Conservation (phyloP, 2,888 invertebrate genomes). For the Spisula solida region DNA sequence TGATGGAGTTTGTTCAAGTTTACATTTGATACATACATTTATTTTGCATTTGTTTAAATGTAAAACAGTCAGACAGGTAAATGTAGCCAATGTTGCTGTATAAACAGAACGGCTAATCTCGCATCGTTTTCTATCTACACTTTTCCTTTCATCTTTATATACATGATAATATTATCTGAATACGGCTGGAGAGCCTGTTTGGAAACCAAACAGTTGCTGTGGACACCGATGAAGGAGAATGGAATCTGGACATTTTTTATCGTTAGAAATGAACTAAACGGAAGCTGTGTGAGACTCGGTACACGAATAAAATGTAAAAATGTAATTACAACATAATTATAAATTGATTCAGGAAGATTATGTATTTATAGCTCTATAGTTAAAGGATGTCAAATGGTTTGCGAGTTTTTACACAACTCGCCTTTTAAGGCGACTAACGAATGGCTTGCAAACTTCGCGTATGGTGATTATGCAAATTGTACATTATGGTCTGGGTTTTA, state of each 20-base stretch:
- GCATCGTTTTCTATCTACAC: slow-evolving; percentile 51
- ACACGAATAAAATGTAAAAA: slow-evolving; percentile 19
- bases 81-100: slow-evolving; percentile 67
- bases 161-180: slow-evolving; percentile 64
- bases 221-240: slow-evolving; percentile 8
- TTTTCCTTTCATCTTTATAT: slow-evolving; percentile 70
- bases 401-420: too few relatives aligned
- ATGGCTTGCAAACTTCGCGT: too few relatives aligned
- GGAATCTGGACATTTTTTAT: slow-evolving; percentile 31
- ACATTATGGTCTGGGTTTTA: too few relatives aligned
- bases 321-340: slow-evolving; percentile 13
- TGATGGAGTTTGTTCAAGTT: slow-evolving; percentile 62
- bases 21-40: slow-evolving; percentile 67
- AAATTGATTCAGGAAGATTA: background rate
- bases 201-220: slow-evolving; percentile 36
- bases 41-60: slow-evolving; percentile 65
- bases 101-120: slow-evolving; percentile 71
- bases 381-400: background rate
- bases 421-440: too few relatives aligned
- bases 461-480: too few relatives aligned
- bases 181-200: slow-evolving; percentile 61
- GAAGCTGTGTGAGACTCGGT: background rate
- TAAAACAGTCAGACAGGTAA: slow-evolving; percentile 71
- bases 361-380: background rate
- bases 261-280: slow-evolving; percentile 1